Evolutionary conservation across 2,797 vertebrate species (phyloP).

Genomic region (Diglossa cyanea): DNA sequence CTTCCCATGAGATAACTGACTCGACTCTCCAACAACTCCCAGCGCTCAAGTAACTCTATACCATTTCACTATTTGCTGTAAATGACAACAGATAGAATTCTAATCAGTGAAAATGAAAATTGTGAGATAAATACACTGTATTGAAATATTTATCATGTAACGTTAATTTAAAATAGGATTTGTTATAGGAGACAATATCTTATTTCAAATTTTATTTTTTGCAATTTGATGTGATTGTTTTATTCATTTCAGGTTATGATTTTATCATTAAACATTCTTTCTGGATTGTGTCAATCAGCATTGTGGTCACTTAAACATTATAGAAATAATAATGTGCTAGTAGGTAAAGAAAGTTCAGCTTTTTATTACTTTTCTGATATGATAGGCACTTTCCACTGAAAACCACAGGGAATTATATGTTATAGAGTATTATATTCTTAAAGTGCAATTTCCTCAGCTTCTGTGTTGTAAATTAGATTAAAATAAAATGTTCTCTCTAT

Average conservation of each 20-base stretch:
- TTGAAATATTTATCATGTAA: not conserved
- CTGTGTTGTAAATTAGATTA: not conserved
- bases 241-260: not conserved
- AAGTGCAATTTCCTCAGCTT: not conserved
- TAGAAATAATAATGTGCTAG: not conserved
- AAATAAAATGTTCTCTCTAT: not conserved
- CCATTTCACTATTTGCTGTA: not conserved
- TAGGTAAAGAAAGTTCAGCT: not conserved
- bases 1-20: not conserved
- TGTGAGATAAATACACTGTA: not conserved
- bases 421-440: not conserved
- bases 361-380: not conserved
- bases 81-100: not conserved
- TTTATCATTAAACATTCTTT: not conserved
- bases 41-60: not conserved
- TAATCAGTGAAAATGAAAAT: conserved; percentile 1
- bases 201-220: not conserved
- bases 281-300: not conserved
- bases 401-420: not conserved
- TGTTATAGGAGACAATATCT: not conserved
- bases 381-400: not conserved
- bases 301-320: not conserved
- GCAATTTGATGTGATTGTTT: not conserved
- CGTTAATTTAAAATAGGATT: not conserved
- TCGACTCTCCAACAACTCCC: not conserved